Evolutionary conservation across 1,140 invertebrate species (phyloP), one percentile per base, ranked within the genome.

Genomic region (Danaus plexippus): DNA sequence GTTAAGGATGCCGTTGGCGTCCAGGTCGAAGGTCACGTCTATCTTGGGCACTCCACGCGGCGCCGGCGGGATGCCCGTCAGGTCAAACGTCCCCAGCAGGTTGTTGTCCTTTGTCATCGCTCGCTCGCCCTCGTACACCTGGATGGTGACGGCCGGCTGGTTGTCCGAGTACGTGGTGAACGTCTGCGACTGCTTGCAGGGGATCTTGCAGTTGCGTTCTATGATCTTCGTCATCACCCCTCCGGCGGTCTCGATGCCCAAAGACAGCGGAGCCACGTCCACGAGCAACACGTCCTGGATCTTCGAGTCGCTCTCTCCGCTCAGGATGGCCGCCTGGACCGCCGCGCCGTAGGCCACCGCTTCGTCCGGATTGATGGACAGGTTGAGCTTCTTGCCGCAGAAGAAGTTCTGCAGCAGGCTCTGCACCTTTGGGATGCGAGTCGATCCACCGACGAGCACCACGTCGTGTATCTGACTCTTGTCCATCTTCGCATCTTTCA

Each of bases 41-140:
- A 95, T 92, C 67, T 94, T 90, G 0, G 92, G 91, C 0, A 94
- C 91, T 22, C 93, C 93, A 11, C 93, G 81, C 0, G 93, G 93
- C 11, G 93, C 93, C 9, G 94, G 93, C 8, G 94, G 92, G 52
- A 95, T 94, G 5, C 93, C 93, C 0, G 89, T 90, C 43, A 96
- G 77, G 66, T 93, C 89, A 74, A 94, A 94, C 51, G 88, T 92
- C 32, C 93, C 93, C 47, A 94, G 80, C 7, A 91, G 67, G 67
- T 94, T 92, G 81, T 93, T 93, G 63, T 93, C 91, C 69, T 90
- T 15, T 3, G 15, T 15, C 15, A 15, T 15, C 15, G 15, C 15
- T 15, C 15, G 15, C 15, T 15, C 15, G 15, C 15, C 15, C 15
- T 15, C 15, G 15, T 15, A 15, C 15, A 15, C 15, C 15, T 15